phyloP scores from a whole-genome alignment of 1,140 invertebrate species.

The Ctenoplectra terminalis region DNA sequence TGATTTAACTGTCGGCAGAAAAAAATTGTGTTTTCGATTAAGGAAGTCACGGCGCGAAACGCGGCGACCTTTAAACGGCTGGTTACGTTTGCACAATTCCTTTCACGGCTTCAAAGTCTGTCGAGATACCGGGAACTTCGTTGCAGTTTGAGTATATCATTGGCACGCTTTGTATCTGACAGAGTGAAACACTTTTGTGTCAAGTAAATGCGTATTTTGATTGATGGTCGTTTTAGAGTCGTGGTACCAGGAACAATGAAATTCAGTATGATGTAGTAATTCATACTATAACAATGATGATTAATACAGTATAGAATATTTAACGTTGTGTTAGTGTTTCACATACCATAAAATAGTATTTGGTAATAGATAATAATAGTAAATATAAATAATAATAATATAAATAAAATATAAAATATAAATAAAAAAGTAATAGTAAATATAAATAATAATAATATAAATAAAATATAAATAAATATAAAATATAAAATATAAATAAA shows the following conservation, averaged over 20 bases:
- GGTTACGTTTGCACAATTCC: slow-evolving; percentile 23
- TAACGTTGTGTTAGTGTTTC: too few relatives aligned
- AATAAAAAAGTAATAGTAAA: too few relatives aligned
- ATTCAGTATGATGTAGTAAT: too few relatives aligned
- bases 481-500: too few relatives aligned
- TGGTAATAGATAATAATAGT: too few relatives aligned
- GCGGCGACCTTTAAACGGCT: slow-evolving; percentile 22
- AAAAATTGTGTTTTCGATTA: slow-evolving; percentile 9
- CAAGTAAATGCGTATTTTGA: not conserved
- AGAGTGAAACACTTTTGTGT: not conserved
- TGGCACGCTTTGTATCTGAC: not conserved
- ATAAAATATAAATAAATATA: too few relatives aligned
- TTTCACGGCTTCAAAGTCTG: slow-evolving; percentile 14
- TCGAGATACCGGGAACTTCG: not conserved
- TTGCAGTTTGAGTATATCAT: not conserved
- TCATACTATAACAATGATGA: too few relatives aligned
- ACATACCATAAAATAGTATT: too few relatives aligned
- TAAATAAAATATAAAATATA: too few relatives aligned
- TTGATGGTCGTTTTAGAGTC: not conserved
- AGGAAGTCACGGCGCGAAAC: not conserved
- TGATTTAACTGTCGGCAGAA: not conserved
- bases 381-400: too few relatives aligned
- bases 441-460: too few relatives aligned
- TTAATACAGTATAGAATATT: too few relatives aligned
- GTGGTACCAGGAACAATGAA: not conserved